Evolutionary conservation across 2,113 vertebrate species (phyloP), one percentile per base, ranked within the genome.

Genomic region (Eptesicus fuscus): DNA sequence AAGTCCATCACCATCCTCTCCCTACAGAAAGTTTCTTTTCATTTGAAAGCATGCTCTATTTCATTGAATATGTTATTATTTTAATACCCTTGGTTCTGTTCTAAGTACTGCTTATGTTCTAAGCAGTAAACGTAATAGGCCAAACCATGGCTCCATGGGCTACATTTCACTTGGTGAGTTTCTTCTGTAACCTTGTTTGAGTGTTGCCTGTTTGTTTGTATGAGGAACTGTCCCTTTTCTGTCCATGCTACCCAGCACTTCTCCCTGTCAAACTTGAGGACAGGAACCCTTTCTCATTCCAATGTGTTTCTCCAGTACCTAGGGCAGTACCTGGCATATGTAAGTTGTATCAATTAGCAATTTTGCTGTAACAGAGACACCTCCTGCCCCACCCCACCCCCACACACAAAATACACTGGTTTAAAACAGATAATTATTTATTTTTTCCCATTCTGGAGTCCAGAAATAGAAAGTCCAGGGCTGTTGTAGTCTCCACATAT

Each of bases 381-480:
- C 4, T 1, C 22, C 0, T 0, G 9, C 6, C 1, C 20, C 30
- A 3, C 30, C 13, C 32, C 9, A 17, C 5, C 59, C 59, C 28
- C 28, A 76, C 74, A 77, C 35, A 32, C 4, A 65, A 9, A 59
- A 30, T n/a, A n/a, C 23, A 49, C 14, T 82, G 59, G 3, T 28
- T 94, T 78, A 82, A 37, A 73, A 73, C 18, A 88, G 17, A 65
- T 65, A 61, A 18, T 35, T 12, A 37, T 76, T 59, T 37, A 3
- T 10, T 40, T 53, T 28, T 18, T 3, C 4, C 77, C 77, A 22
- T 61, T 17, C 53, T 78, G 78, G 67, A 65, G n/a, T 42, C 37
- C 18, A 76, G 42, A 92, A n/a, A 40, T 13, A 77, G 61, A 32
- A 53, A 20, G 35, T 32, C 35, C 18, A 28, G 32, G 28, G 12